Percentiles rank a stretch among this genome's conserved stretches.
Conservation (phyloP, 2,888 invertebrate species). For the Amphipyra tragopoginis region DNA sequence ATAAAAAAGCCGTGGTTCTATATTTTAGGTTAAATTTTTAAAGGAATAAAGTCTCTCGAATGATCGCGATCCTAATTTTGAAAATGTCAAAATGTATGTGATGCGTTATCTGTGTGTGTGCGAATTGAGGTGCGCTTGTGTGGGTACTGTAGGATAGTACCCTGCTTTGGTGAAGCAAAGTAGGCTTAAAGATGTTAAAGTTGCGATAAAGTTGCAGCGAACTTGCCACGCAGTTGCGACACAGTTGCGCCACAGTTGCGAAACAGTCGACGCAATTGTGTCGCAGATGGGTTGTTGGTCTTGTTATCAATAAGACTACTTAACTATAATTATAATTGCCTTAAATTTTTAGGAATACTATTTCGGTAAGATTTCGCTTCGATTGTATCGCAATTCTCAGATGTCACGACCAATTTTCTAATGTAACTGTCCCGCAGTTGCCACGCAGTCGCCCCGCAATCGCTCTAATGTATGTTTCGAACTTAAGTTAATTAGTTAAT, state of each 20-base stretch:
- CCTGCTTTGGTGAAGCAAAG: conserved; percentile 16
- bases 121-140: conserved; percentile 25
- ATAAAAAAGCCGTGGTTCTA: conserved; percentile 39
- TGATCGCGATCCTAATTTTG: conserved; percentile 56
- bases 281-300: conserved; percentile 17
- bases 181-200: background rate
- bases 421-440: conserved; percentile 8
- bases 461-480: conserved; percentile 48
- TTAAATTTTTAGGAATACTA: background rate
- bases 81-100: conserved; percentile 56
- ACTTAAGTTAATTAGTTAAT: conserved; percentile 43
- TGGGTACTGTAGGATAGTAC: conserved; percentile 13
- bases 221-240: too few species aligned
- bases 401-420: conserved; percentile 33
- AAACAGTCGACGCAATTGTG: conserved; percentile 5
- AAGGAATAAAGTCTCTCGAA: conserved; percentile 45
- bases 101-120: conserved; percentile 45
- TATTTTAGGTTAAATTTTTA: conserved; percentile 16
- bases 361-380: background rate
- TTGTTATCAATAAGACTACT: conserved; percentile 6
- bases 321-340: background rate
- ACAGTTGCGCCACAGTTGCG: conserved; percentile 1
- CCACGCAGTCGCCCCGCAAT: conserved; percentile 23
- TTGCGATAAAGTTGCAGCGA: conserved; percentile 8
- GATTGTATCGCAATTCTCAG: conserved; percentile 18